Base-by-base conservation (phyloP, 1,140 invertebrate species). In the Cepaea nemoralis region DNA sequence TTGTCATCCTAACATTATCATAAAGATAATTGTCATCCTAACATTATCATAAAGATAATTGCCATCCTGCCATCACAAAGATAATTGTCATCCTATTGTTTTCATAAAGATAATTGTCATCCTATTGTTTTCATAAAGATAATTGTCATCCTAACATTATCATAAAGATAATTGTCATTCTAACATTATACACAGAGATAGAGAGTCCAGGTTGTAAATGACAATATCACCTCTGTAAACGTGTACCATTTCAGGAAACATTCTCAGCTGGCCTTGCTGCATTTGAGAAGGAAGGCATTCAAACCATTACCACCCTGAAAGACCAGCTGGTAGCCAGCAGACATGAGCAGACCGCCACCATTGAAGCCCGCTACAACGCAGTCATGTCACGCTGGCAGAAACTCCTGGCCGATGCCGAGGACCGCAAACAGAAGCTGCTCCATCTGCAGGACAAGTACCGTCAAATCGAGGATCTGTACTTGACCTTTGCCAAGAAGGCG, bases 401-500 rank as follows among this genome's bases (percentile, higher is more conserved):
- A 87, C 93, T 99, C 66, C 92, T 99, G 48, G 94, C 94, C 10
- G 97, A 97, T 89, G 97, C 96, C 0, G 95, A 98, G 75, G 95
- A 95, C 2, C 94, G 98, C 39, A 98, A 99, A 88, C 95, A 97
- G 89, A 94, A 96, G 67, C 92, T 99, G 80, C 92, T 99, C 75
- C 94, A 95, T 86, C 96, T 99, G 94, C 97, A 99, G 86, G 97
- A 99, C 87, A 97, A 99, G 92, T 99, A 98, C 94, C 94, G 97
- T 73, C 97, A 99, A 88, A 92, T 93, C 90, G 98, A 99, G 93
- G 98, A 99, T 91, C 93, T 99, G 35, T 99, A 99, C 93, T 94
- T 99, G 87, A 98, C 96, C 67, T 99, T 99, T 93, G 98, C 98
- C 70, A 99, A 99, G 93, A 99, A 99, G 93, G 97, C 97, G 5